phyloP scores from a whole-genome alignment of 2,797 vertebrate species.

The Oreortyx pictus region DNA sequence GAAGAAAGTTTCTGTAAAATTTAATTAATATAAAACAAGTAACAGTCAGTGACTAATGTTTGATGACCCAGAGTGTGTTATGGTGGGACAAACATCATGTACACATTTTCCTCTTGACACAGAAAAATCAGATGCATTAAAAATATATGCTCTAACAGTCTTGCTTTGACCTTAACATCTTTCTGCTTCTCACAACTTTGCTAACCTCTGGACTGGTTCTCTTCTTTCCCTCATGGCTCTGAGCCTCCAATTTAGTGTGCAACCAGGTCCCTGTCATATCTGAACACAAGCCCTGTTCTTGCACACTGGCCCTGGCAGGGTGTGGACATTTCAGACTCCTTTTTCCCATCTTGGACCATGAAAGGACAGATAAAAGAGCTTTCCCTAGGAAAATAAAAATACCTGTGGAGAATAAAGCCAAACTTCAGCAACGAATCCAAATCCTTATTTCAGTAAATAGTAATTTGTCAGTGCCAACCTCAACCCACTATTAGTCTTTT shows the following conservation, averaged over 20 bases:
- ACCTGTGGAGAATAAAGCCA: neutral
- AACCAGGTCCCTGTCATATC: neutral
- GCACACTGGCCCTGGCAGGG: neutral
- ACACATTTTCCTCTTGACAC: neutral
- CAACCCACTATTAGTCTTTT: constrained; percentile 67
- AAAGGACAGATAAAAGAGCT: neutral
- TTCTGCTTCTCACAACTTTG: neutral
- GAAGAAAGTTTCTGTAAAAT: constrained; percentile 19
- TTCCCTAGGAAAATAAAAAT: constrained; percentile 12
- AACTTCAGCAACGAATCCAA: neutral
- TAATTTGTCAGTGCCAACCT: constrained; percentile 38
- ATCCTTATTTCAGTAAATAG: neutral
- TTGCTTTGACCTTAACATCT: neutral
- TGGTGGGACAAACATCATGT: neutral
- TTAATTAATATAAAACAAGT: constrained; percentile 38
- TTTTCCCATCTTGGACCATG: neutral
- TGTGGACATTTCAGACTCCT: neutral
- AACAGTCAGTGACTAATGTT: neutral
- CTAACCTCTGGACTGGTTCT: neutral
- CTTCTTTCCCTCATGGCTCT: neutral
- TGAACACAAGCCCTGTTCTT: neutral
- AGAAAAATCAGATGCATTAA: neutral
- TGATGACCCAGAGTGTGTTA: neutral
- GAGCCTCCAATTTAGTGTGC: neutral
- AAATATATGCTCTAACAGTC: neutral